phyloP scores from a whole-genome alignment of 2,888 invertebrate species.

The Furcula furcula region DNA sequence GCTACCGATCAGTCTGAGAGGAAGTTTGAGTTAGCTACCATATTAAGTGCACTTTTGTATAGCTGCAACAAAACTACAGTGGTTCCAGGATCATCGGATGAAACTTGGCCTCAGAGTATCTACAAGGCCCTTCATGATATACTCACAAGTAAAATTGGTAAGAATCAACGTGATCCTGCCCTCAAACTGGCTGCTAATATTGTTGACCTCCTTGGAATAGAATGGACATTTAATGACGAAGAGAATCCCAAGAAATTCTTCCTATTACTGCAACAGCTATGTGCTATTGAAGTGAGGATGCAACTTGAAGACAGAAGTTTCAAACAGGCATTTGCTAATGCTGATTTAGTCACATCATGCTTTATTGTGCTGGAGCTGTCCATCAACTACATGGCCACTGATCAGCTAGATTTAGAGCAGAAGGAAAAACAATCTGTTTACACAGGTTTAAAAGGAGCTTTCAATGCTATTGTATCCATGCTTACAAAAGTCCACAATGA shows the following conservation, averaged over 20 bases:
- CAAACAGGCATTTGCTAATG: slow-evolving; percentile 88
- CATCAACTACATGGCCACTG: slow-evolving; percentile 89
- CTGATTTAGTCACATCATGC: slow-evolving; percentile 90
- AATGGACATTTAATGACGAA: slow-evolving; percentile 91
- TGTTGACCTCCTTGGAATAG: slow-evolving; percentile 90
- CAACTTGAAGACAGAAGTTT: slow-evolving; percentile 93
- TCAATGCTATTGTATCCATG: slow-evolving; percentile 89
- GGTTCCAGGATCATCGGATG: slow-evolving; percentile 83
- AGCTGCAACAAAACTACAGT: slow-evolving; percentile 87
- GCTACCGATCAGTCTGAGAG: slow-evolving; percentile 93
- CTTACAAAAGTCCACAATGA: slow-evolving; percentile 88
- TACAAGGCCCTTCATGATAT: slow-evolving; percentile 92
- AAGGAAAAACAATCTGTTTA: slow-evolving; percentile 96
- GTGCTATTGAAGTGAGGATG: slow-evolving; percentile 97
- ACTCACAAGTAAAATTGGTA: slow-evolving; percentile 92
- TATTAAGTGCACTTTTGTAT: slow-evolving; percentile 87
- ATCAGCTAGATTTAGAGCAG: slow-evolving; percentile 91
- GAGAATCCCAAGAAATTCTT: slow-evolving; percentile 92
- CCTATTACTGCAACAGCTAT: slow-evolving; percentile 90
- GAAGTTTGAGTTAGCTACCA: slow-evolving; percentile 94
- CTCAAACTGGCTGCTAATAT: slow-evolving; percentile 91
- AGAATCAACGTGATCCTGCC: slow-evolving; percentile 94
- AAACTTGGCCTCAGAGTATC: slow-evolving; percentile 91
- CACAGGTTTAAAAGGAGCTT: slow-evolving; percentile 93
- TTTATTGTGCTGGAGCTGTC: slow-evolving; percentile 91